Percentiles rank a stretch among this genome's conserved stretches.
phyloP scores from a whole-genome alignment of 2,888 invertebrate genomes.

The Melolontha melolontha region DNA sequence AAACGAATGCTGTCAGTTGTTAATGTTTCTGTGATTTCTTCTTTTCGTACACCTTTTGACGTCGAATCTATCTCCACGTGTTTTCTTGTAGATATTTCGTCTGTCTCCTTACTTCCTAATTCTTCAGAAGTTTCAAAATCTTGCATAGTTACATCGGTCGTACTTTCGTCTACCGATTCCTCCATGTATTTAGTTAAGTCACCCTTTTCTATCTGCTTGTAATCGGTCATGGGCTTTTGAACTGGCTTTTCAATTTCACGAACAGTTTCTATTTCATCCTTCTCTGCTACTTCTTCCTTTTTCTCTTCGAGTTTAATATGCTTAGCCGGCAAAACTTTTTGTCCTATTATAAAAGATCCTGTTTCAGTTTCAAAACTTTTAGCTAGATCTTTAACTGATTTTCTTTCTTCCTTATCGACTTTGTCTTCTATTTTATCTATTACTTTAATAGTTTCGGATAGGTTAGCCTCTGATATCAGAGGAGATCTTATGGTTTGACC shows the following conservation, averaged over 20 bases:
- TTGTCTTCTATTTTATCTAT: slow-evolving; percentile 15
- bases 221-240: slow-evolving; percentile 11
- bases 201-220: slow-evolving; percentile 18
- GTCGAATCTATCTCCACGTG: slow-evolving; percentile 16
- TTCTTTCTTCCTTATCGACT: slow-evolving; percentile 46
- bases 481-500: slow-evolving; percentile 40
- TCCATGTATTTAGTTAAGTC: slow-evolving; percentile 39
- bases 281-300: slow-evolving; percentile 45
- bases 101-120: slow-evolving; percentile 45
- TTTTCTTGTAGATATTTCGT: slow-evolving; percentile 42
- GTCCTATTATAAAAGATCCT: slow-evolving; percentile 51
- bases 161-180: slow-evolving; percentile 43
- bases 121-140: slow-evolving; percentile 52
- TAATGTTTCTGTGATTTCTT: slow-evolving; percentile 32
- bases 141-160: slow-evolving; percentile 44
- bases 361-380: slow-evolving; percentile 53
- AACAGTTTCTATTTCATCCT: slow-evolving; percentile 18
- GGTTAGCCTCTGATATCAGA: slow-evolving; percentile 28
- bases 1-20: slow-evolving; percentile 37
- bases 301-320: slow-evolving; percentile 45
- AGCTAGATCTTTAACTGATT: slow-evolving; percentile 55
- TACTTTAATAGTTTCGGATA: slow-evolving; percentile 1
- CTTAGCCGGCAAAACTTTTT: slow-evolving; percentile 46
- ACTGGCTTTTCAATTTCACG: slow-evolving; percentile 28
- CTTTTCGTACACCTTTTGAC: slow-evolving; percentile 14